phyloP scores from a whole-genome alignment of 2,113 vertebrate species.

The Hiodon alosoides region DNA sequence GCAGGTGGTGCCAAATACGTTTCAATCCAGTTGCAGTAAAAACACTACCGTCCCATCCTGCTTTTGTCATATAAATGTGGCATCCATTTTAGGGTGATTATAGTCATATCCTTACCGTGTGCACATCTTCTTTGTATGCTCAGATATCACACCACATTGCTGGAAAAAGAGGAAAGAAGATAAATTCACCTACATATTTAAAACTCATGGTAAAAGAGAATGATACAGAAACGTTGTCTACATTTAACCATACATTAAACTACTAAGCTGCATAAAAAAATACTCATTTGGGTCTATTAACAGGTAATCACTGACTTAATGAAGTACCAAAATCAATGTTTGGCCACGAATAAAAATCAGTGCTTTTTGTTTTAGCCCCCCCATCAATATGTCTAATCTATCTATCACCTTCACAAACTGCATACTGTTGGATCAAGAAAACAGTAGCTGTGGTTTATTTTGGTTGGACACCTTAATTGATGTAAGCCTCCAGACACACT shows the following conservation, averaged over 20 bases:
- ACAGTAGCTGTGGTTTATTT: too few relatives aligned
- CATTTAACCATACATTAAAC: neutral
- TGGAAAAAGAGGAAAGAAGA: slow-evolving; percentile 48
- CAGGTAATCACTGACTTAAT: neutral
- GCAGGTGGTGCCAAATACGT: too few relatives aligned
- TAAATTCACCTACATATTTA: neutral
- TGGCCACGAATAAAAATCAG: neutral
- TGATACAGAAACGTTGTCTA: neutral
- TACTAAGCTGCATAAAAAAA: too few relatives aligned
- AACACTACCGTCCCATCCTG: too few relatives aligned
- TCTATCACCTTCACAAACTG: too few relatives aligned
- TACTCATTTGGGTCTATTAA: too few relatives aligned
- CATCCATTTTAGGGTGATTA: neutral
- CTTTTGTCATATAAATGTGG: neutral
- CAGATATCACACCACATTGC: slow-evolving; percentile 97
- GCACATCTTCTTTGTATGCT: slow-evolving; percentile 99
- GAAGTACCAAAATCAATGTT: neutral
- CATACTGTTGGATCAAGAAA: too few relatives aligned
- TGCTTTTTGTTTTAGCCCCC: neutral
- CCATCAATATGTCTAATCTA: too few relatives aligned
- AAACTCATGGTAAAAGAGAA: neutral
- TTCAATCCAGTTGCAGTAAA: too few relatives aligned
- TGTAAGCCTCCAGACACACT: neutral
- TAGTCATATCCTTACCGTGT: slow-evolving; percentile 72
- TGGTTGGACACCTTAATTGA: neutral